Conservation (phyloP, 1,140 invertebrate species). For the Aphidius gifuensis region DNA sequence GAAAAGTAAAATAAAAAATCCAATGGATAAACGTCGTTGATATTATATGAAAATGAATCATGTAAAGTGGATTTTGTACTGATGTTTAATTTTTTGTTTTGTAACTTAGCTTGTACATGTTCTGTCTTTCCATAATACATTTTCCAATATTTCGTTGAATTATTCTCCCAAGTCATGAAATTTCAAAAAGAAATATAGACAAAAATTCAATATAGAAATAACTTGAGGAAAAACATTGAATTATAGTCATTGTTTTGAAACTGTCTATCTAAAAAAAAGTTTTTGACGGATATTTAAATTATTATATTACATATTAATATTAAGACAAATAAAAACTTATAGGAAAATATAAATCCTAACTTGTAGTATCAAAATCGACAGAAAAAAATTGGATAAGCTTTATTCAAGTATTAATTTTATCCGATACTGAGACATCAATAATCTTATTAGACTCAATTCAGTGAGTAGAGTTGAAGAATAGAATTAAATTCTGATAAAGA, state of each 20-base stretch:
- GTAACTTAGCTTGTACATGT: conserved; percentile 22
- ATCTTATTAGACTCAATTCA: no score
- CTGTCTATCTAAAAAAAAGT: no score
- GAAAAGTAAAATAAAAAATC: neutral
- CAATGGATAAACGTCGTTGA: conserved; percentile 52
- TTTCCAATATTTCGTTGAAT: conserved; percentile 23
- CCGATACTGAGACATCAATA: no score
- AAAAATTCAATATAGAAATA: conserved; percentile 7
- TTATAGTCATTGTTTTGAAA: neutral
- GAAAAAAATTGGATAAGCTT: no score
- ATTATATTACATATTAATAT: no score
- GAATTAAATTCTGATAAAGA: no score
- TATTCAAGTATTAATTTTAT: no score
- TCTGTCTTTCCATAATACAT: conserved; percentile 28
- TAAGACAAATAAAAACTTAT: no score
- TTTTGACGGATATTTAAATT: no score
- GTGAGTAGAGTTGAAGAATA: no score
- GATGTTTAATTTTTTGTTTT: conserved; percentile 33
- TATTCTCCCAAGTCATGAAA: conserved; percentile 5
- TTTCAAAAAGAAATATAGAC: conserved; percentile 9
- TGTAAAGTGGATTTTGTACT: conserved; percentile 48
- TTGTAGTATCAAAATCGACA: no score
- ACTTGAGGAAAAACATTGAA: conserved; percentile 25
- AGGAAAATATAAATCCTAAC: no score
- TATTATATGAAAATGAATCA: conserved; percentile 15